Evolutionary conservation across 2,113 vertebrate species (phyloP).

Genomic region (Myiozetetes cayanensis): DNA sequence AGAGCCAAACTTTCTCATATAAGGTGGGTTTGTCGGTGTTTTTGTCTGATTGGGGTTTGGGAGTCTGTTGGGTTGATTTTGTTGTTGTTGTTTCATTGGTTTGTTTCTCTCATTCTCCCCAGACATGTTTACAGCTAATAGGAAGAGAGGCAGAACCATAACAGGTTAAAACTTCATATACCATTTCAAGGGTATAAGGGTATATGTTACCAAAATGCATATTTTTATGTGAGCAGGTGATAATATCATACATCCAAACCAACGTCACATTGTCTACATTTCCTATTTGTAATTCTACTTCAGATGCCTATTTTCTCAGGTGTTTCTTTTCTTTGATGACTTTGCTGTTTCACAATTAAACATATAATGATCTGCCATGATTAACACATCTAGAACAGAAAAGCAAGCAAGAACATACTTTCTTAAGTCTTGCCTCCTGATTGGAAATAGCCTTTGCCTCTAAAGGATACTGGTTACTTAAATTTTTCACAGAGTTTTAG

Average conservation of each 20-base stretch:
- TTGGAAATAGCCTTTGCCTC: neutral
- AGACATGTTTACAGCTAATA: neutral
- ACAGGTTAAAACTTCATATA: neutral
- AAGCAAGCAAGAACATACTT: neutral
- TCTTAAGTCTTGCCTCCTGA: neutral
- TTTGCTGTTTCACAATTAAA: neutral
- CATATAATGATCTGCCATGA: neutral
- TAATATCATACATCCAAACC: neutral
- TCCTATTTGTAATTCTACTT: neutral
- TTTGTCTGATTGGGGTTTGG: rapidly evolving
- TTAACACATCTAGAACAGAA: neutral
- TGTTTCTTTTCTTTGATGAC: neutral
- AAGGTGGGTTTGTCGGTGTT: rapidly evolving
- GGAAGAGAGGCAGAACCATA: neutral
- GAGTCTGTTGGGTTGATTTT: neutral
- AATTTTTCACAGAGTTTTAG: neutral
- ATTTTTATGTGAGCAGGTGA: neutral
- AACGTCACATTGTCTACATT: neutral
- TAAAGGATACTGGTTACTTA: neutral
- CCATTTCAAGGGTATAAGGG: neutral
- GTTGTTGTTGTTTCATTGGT: neutral
- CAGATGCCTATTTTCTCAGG: neutral
- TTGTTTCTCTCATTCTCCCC: neutral
- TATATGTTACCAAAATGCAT: neutral
- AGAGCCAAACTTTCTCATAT: neutral